These are phyloP conservation scores for Hydrocynus forskahlii DNA, from an alignment of 2,797 vertebrate species.

Conservation along the genomic window DNA sequence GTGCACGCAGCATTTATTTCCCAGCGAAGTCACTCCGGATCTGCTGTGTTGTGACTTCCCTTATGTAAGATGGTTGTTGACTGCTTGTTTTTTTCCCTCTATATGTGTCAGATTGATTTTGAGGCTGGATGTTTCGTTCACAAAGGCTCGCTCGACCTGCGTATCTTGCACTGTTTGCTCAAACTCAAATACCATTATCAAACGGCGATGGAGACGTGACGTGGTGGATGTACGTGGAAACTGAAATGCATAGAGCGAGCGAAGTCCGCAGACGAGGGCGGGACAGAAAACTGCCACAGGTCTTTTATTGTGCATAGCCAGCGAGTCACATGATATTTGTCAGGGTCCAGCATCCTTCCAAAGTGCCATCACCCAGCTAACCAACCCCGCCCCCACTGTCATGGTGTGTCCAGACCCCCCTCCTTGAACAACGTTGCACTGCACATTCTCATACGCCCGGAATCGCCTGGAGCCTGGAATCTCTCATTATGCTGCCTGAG, in stretches of 20 bases:
- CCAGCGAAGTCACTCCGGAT: slow-evolving; percentile 37
- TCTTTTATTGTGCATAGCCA: slow-evolving; percentile 69
- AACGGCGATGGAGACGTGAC: slow-evolving; percentile 23
- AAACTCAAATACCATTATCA: slow-evolving; percentile 33
- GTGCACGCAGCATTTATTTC: slow-evolving; percentile 24
- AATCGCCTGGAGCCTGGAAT: slow-evolving; percentile 79
- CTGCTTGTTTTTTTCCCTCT: slow-evolving; percentile 6
- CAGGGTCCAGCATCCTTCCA: slow-evolving; percentile 68
- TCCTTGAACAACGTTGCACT: slow-evolving; percentile 62
- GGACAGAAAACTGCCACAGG: slow-evolving; percentile 58
- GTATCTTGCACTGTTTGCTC: slow-evolving; percentile 23
- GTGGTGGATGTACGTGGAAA: slow-evolving; percentile 22
- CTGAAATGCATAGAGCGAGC: slow-evolving; percentile 17
- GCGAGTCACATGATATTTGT: slow-evolving; percentile 75
- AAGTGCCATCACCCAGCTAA: slow-evolving; percentile 65
- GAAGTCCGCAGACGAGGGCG: slow-evolving; percentile 36
- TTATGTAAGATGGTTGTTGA: slow-evolving; percentile 41
- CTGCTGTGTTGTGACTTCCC: slow-evolving; percentile 32
- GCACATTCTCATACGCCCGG: slow-evolving; percentile 75
- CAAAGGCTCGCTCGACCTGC: background rate
- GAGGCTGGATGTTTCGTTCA: slow-evolving; percentile 6
- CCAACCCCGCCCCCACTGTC: slow-evolving; percentile 64
- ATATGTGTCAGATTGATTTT: slow-evolving; percentile 34
- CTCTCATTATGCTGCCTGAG: slow-evolving; percentile 84
- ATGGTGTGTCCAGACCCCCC: slow-evolving; percentile 51